Conservation (phyloP, 2,888 invertebrate genomes). For the Rotaria socialis region DNA sequence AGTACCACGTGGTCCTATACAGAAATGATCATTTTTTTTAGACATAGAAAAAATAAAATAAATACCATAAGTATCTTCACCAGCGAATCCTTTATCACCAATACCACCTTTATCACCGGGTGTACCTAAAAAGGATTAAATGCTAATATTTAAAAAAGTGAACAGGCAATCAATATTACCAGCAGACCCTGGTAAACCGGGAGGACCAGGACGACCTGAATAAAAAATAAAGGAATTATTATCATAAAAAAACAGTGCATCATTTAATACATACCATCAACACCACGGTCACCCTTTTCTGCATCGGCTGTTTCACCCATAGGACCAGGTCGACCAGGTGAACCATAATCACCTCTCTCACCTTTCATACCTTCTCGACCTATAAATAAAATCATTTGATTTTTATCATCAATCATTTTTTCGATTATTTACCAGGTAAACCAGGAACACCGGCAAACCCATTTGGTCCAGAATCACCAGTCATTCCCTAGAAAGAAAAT, state of each 20-base stretch:
- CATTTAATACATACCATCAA: not conserved
- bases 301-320: slow-evolving; percentile 17
- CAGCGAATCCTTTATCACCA: slow-evolving; percentile 4
- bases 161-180: not conserved
- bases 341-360: slow-evolving; percentile 18
- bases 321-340: slow-evolving; percentile 7
- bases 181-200: slow-evolving; percentile 2
- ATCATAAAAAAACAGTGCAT: not conserved
- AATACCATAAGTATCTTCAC: not conserved
- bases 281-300: slow-evolving; percentile 33
- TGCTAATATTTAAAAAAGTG: not conserved
- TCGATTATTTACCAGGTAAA: slow-evolving; percentile 21
- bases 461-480: slow-evolving; percentile 37
- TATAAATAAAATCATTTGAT: not conserved
- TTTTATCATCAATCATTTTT: not conserved
- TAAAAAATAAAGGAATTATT: not conserved
- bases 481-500: not conserved
- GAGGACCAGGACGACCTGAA: not conserved
- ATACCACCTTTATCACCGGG: not conserved
- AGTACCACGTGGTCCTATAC: not conserved
- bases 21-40: not conserved
- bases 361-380: slow-evolving; percentile 32
- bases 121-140: not conserved
- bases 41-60: not conserved
- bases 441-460: slow-evolving; percentile 36